Percentiles rank a stretch among this genome's conserved stretches.
These are phyloP conservation scores for Drosophila lini DNA, from an alignment of 1,140 invertebrate species.

Conservation along the genomic window DNA sequence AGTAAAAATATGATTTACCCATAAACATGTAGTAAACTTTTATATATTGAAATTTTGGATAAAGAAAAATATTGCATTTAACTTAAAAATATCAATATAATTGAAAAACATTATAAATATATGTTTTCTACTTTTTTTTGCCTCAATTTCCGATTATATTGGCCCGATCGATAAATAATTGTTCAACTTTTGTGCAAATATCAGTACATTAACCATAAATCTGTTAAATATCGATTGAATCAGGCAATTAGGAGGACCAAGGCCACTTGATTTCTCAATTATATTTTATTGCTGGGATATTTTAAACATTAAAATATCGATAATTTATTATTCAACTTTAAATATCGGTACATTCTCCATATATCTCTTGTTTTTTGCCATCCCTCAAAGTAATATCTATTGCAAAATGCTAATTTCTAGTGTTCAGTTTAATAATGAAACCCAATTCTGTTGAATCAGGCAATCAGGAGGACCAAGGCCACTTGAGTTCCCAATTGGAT, in stretches of 20 bases:
- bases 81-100: neutral
- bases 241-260: neutral
- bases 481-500: slow-evolving; percentile 12
- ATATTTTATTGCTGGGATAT: too few relatives aligned
- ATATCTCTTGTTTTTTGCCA: neutral
- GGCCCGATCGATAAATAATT: neutral
- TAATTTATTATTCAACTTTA: neutral
- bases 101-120: neutral
- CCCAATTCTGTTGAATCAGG: neutral
- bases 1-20: too few relatives aligned
- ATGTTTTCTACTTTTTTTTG: neutral
- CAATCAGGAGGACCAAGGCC: slow-evolving; percentile 1
- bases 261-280: slow-evolving; percentile 12
- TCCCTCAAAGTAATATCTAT: too few relatives aligned
- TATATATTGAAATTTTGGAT: too few relatives aligned
- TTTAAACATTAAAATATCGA: too few relatives aligned
- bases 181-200: neutral
- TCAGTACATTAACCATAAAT: neutral
- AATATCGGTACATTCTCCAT: neutral
- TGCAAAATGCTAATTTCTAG: neutral
- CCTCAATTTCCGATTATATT: neutral
- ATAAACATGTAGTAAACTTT: too few relatives aligned
- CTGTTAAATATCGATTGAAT: neutral
- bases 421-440: neutral
- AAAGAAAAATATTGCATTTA: neutral